A percentile compares a stretch with the other conserved stretches of the same genome.
These are phyloP conservation scores for Ypsolopha sequella DNA, from an alignment of 2,888 invertebrate species.

Conservation along the genomic window DNA sequence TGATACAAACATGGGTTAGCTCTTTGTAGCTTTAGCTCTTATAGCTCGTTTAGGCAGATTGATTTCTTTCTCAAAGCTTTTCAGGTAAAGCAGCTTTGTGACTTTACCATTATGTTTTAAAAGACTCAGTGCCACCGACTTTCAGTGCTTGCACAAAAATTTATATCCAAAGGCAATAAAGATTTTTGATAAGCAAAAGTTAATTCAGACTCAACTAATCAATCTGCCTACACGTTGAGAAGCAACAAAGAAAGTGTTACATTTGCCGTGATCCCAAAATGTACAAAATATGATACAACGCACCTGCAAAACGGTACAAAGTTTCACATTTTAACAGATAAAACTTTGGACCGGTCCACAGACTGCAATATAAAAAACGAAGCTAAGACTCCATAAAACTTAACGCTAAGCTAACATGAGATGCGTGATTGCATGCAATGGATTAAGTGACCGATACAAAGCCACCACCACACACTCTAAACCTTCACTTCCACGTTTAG, in stretches of 20 bases:
- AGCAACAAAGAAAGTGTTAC: conserved; percentile 34
- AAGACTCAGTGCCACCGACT: too few relatives aligned
- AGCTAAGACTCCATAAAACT: conserved; percentile 41
- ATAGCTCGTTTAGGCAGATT: not conserved
- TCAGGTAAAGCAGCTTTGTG: too few relatives aligned
- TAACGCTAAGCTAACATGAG: conserved; percentile 50
- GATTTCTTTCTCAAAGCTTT: too few relatives aligned
- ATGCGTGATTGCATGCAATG: conserved; percentile 63
- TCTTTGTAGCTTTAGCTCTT: too few relatives aligned
- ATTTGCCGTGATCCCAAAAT: conserved; percentile 52
- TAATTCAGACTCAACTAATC: not conserved
- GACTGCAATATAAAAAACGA: conserved; percentile 30
- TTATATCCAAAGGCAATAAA: too few relatives aligned
- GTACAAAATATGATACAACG: conserved; percentile 22
- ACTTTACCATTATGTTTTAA: too few relatives aligned
- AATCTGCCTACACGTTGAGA: conserved; percentile 8
- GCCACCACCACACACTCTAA: conserved; percentile 71
- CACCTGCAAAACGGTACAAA: conserved; percentile 25
- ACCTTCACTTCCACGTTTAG: conserved; percentile 61
- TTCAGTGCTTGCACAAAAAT: too few relatives aligned
- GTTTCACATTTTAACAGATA: not conserved
- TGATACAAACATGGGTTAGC: not conserved
- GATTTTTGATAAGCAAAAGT: too few relatives aligned
- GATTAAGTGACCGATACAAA: conserved; percentile 57
- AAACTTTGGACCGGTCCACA: not conserved